Evolutionary conservation across 2,888 invertebrate species (phyloP), one percentile per base, ranked within the genome.

Genomic region (Theretra japonica): DNA sequence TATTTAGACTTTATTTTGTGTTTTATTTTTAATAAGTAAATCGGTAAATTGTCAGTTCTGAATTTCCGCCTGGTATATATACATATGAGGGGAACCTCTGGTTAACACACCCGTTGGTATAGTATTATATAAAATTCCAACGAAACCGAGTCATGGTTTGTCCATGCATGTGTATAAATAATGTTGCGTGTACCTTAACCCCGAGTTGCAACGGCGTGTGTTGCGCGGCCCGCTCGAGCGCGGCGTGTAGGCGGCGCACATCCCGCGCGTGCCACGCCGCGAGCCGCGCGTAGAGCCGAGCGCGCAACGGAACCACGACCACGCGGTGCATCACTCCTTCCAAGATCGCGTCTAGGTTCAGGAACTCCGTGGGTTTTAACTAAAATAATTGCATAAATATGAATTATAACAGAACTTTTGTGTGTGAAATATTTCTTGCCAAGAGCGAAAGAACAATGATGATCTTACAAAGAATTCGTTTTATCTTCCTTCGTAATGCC

Each of bases 291-390:
- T 98, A 98, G 75, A 99, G 96, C 83, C 98, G 97, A 73, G 97
- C 96, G 75, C 98, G 96, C 76, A 99, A 91, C 8, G 98, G 98
- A 71, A 97, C 95, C 53, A 99, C 97, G 33, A 99, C 98, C 80
- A 99, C 95, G 79, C 97, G 96, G 91, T 99, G 98, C 95, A 99
- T 97, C 75, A 99, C 98, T 74, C 97, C 97, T 92, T 99, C 99
- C 80, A 99, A 93, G 80, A 99, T 98, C 72, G 98, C 97, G 87
- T 99, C 99, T 87, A 99, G 95, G 94, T 99, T 99, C 82, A 99
- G 95, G 88, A 99, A 99, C 89, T 99, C 99, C 75, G 98, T 98
- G 3, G 97, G 95, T 86, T 97, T 97, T 73, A 99, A 94, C 95
- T 97, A 95, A 3, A 79, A 82, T 19, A 68, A 6, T 17, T 73